Conservation (phyloP, 2,888 invertebrate genomes). For the Parascotia fuliginaria region DNA sequence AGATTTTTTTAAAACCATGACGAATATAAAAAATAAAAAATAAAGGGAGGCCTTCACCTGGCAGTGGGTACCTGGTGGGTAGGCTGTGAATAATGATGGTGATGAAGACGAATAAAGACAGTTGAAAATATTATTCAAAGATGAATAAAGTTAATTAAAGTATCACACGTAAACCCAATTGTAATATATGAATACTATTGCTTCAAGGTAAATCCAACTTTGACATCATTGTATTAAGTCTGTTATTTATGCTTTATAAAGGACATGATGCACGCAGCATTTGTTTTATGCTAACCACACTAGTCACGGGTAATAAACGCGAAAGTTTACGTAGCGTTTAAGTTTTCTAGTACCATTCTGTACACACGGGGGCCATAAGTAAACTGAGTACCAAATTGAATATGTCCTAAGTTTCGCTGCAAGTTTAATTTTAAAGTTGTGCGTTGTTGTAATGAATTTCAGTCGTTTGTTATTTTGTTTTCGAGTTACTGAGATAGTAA, state of each 20-base stretch:
- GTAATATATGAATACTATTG: too few species aligned
- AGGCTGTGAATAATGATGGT: too few species aligned
- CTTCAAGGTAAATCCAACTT: background rate
- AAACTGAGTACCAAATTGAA: slow-evolving; percentile 16
- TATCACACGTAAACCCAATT: too few species aligned
- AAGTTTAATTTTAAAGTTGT: slow-evolving; percentile 31
- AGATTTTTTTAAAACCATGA: too few species aligned
- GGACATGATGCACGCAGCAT: background rate
- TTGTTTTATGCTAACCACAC: slow-evolving; percentile 3
- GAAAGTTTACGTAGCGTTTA: slow-evolving; percentile 22
- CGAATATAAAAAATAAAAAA: too few species aligned
- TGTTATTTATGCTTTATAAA: background rate
- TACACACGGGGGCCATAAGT: background rate
- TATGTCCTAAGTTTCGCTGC: slow-evolving; percentile 21
- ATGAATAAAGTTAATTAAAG: too few species aligned
- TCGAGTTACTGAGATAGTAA: background rate
- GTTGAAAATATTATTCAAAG: too few species aligned
- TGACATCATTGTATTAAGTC: background rate
- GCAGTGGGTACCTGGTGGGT: too few species aligned
- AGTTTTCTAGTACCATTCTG: slow-evolving; percentile 14
- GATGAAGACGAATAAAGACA: too few species aligned
- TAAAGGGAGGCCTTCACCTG: too few species aligned
- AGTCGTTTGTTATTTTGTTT: slow-evolving; percentile 11
- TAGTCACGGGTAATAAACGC: slow-evolving; percentile 15
- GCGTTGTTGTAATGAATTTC: slow-evolving; percentile 29